Evolutionary conservation across 2,113 vertebrate species (phyloP).

Genomic region (Emberiza fucata): DNA sequence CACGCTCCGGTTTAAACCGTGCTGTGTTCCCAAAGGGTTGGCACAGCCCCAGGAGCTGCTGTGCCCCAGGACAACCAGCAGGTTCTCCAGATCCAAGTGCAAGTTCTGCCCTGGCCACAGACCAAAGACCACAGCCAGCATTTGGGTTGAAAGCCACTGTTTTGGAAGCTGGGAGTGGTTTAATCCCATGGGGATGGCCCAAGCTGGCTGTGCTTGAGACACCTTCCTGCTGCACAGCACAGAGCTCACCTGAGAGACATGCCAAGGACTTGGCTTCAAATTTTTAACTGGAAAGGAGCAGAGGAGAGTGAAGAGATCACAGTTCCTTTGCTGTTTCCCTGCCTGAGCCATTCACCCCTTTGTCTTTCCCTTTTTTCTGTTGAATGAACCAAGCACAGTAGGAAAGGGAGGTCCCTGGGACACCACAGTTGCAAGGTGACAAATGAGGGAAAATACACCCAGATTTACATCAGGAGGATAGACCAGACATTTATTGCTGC

Average conservation of each 20-base stretch:
- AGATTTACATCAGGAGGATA: neutral
- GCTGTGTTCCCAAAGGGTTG: neutral
- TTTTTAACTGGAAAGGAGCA: neutral
- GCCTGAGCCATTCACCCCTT: neutral
- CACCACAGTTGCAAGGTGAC: neutral
- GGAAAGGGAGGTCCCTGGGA: neutral
- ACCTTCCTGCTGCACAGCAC: neutral
- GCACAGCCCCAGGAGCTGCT: neutral
- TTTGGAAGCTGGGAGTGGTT: neutral
- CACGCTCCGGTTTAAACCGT: neutral
- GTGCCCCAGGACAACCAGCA: neutral
- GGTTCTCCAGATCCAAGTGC: neutral
- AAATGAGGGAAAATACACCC: neutral
- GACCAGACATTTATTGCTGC: neutral
- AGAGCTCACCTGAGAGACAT: neutral
- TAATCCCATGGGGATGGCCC: neutral
- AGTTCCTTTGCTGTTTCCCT: neutral
- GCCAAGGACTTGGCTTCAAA: neutral
- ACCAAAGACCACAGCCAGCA: accelerated
- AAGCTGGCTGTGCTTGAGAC: neutral
- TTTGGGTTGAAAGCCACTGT: neutral
- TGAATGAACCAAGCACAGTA: neutral
- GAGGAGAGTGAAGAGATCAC: neutral
- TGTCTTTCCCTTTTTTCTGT: neutral
- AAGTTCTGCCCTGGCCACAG: neutral